A percentile compares a stretch with the other conserved stretches of the same genome.
Conservation (phyloP, 2,797 vertebrate species). For the Capromys pilorides region DNA sequence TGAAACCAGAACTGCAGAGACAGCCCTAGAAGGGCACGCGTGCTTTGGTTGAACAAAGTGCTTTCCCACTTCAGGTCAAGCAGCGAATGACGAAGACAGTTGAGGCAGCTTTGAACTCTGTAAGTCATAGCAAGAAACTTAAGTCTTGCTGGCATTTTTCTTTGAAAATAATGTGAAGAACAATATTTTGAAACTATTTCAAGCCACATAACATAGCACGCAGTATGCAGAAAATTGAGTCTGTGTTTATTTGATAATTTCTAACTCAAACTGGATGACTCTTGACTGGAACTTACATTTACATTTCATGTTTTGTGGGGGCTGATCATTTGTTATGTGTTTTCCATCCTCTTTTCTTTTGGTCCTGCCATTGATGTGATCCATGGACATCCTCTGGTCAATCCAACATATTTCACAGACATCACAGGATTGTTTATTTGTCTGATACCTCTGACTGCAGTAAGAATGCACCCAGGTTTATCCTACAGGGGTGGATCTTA, state of each 20-base stretch:
- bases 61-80: conserved; percentile 2
- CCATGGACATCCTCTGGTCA: conserved; percentile 26
- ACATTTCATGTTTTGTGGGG: conserved; percentile 40
- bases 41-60: conserved; percentile 1
- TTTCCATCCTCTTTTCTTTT: conserved; percentile 46
- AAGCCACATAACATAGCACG: conserved; percentile 46
- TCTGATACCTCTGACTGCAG: conserved; percentile 50
- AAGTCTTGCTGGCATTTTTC: conserved; percentile 29
- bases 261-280: neutral
- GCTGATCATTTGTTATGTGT: neutral
- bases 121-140: conserved; percentile 55
- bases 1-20: conserved; percentile 37
- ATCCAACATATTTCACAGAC: conserved; percentile 54
- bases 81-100: neutral
- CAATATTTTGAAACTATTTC: conserved; percentile 63
- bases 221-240: conserved; percentile 58
- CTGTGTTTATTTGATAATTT: conserved; percentile 18
- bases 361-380: conserved; percentile 53
- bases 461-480: conserved; percentile 67
- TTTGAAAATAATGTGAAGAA: conserved; percentile 64
- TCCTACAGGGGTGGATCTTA: conserved; percentile 61
- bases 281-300: conserved; percentile 55
- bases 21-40: conserved; percentile 11
- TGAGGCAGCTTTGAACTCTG: conserved; percentile 10
- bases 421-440: conserved; percentile 30